Percentiles rank a stretch among this genome's conserved stretches.
These are phyloP conservation scores for Python bivittatus DNA, from an alignment of 2,113 vertebrate species.

Conservation along the genomic window DNA sequence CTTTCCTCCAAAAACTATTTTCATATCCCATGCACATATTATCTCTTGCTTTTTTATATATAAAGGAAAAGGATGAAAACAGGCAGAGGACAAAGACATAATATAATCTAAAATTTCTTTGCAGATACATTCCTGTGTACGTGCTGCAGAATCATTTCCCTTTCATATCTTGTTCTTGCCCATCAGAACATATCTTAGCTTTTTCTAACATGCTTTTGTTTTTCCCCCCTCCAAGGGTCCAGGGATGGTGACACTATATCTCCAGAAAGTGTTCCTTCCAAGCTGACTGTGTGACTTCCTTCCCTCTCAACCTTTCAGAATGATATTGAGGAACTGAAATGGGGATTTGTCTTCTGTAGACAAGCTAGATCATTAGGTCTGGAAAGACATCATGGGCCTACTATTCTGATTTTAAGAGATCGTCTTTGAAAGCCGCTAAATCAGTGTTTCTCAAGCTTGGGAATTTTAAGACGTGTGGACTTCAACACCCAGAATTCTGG, in stretches of 20 bases:
- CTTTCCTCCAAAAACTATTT: not conserved
- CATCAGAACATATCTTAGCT: not conserved
- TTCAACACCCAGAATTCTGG: too few species aligned
- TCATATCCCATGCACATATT: not conserved
- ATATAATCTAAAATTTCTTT: not conserved
- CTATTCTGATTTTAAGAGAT: not conserved
- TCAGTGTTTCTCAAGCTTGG: too few species aligned
- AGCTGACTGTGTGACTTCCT: slow-evolving; percentile 1
- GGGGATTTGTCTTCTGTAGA: not conserved
- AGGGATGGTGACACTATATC: not conserved
- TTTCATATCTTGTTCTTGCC: not conserved
- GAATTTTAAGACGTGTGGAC: too few species aligned
- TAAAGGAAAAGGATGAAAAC: accelerated
- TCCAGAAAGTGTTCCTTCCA: not conserved
- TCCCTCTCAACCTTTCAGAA: not conserved
- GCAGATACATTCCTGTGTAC: not conserved
- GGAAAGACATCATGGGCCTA: not conserved
- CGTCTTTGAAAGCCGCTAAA: not conserved
- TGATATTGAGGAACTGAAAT: not conserved
- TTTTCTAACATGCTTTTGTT: not conserved
- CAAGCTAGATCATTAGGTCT: not conserved
- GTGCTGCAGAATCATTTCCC: not conserved
- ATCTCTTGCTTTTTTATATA: not conserved
- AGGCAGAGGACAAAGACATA: too few species aligned
- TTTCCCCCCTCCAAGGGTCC: too few species aligned